Percentiles rank a stretch among this genome's conserved stretches.
These are phyloP conservation scores for Clytia hemisphaerica DNA, from an alignment of 30 jellyfish, hydroid and myxozoan genomes.

Conservation along the genomic window DNA sequence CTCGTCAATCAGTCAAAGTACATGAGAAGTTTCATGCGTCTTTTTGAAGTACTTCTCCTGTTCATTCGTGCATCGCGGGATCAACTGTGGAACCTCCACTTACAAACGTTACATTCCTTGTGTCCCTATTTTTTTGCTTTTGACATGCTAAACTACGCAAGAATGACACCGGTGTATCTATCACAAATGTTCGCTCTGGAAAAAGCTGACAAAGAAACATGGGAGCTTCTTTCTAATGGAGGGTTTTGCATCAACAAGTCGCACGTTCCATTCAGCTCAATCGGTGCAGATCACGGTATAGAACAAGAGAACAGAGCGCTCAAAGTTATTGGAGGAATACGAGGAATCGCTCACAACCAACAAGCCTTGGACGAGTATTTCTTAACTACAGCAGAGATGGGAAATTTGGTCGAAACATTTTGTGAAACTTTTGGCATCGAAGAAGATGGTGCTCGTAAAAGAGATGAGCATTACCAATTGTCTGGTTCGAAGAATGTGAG, in stretches of 20 bases:
- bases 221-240: slow-evolving; percentile 1
- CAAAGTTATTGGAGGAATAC: slow-evolving; percentile 17
- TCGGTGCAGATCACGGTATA: slow-evolving; percentile 23
- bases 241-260: slow-evolving; percentile 18
- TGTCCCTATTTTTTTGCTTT: background rate
- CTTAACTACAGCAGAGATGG: background rate
- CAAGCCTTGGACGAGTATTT: background rate
- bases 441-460: background rate
- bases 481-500: background rate
- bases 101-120: background rate
- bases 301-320: slow-evolving; percentile 36
- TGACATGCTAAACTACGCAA: slow-evolving; percentile 12
- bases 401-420: background rate
- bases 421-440: background rate
- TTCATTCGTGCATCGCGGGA: too few species aligned
- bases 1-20: too few species aligned
- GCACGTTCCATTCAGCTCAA: slow-evolving; percentile 15
- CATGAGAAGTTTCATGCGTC: too few species aligned
- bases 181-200: slow-evolving; percentile 7
- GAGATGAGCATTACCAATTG: slow-evolving; percentile 3
- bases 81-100: too few species aligned
- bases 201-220: slow-evolving; percentile 2
- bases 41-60: too few species aligned
- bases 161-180: slow-evolving; percentile 10
- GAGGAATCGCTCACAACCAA: background rate